phyloP scores from a whole-genome alignment of 2,113 vertebrate species.

The Saimiri boliviensis region DNA sequence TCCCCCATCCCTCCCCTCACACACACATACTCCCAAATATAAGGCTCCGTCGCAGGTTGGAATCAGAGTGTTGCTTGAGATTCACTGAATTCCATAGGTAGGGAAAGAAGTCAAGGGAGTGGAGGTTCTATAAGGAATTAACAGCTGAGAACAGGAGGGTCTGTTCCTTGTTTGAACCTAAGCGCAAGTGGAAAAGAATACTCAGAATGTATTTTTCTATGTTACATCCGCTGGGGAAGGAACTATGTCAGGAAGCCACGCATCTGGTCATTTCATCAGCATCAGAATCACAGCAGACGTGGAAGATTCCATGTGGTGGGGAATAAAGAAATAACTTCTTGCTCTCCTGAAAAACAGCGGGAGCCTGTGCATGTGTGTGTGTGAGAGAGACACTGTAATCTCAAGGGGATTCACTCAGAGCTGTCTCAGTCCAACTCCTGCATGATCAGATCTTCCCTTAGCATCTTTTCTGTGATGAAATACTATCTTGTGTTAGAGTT shows the following conservation, averaged over 20 bases:
- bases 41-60: not conserved
- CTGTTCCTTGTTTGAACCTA: not conserved
- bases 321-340: not conserved
- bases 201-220: not conserved
- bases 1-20: no score
- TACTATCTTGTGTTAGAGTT: slow-evolving; percentile 45
- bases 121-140: not conserved
- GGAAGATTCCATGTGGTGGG: not conserved
- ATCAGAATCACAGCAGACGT: not conserved
- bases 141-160: not conserved
- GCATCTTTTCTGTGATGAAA: slow-evolving; percentile 45
- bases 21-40: not conserved
- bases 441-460: slow-evolving; percentile 41
- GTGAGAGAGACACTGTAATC: not conserved
- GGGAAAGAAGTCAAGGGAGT: not conserved
- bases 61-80: not conserved
- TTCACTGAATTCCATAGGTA: not conserved
- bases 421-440: slow-evolving; percentile 35
- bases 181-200: not conserved
- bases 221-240: not conserved
- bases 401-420: not conserved
- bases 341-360: not conserved
- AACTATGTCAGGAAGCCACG: not conserved
- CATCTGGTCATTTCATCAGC: not conserved
- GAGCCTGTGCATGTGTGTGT: no score